phyloP scores from a whole-genome alignment of 2,888 invertebrate genomes.

The Lasioglossum calceatum region DNA sequence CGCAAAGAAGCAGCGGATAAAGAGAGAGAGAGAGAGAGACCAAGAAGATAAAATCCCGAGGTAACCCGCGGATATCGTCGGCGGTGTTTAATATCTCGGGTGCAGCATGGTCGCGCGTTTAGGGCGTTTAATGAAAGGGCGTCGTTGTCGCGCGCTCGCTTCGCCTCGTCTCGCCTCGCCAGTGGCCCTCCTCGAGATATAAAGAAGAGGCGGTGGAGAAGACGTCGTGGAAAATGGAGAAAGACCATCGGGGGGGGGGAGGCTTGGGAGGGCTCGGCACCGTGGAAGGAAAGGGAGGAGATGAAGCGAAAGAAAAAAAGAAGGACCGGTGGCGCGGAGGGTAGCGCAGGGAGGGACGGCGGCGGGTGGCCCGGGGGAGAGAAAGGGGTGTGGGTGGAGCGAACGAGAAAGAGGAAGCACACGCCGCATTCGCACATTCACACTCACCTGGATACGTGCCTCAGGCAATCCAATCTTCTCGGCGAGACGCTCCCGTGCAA shows the following conservation, averaged over 20 bases:
- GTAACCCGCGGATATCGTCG: conserved; percentile 43
- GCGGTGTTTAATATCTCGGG: conserved; percentile 63
- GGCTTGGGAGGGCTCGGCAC: conserved; percentile 33
- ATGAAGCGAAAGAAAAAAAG: conserved; percentile 23
- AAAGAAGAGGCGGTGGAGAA: conserved; percentile 23
- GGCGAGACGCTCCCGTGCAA: conserved; percentile 97
- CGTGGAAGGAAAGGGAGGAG: conserved; percentile 51
- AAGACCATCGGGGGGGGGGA: conserved; percentile 15
- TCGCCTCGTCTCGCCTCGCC: conserved; percentile 26
- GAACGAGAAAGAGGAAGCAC: conserved; percentile 74
- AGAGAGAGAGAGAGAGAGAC: background rate
- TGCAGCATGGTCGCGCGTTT: conserved; percentile 72
- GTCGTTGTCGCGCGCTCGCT: conserved; percentile 67
- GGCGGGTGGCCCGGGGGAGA: conserved; percentile 34
- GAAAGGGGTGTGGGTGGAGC: conserved; percentile 58
- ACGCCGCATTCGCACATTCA: conserved; percentile 84
- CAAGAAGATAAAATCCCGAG: conserved; percentile 54
- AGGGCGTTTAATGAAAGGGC: conserved; percentile 76
- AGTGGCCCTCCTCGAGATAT: conserved; percentile 49
- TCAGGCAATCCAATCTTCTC: conserved; percentile 99
- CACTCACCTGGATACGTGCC: conserved; percentile 99
- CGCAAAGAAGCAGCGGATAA: conserved; percentile 7
- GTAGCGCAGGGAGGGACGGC: conserved; percentile 21
- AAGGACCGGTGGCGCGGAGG: background rate
- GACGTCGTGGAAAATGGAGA: conserved; percentile 25